Conservation (phyloP, 1,140 invertebrate species). For the Papilio glaucus region DNA sequence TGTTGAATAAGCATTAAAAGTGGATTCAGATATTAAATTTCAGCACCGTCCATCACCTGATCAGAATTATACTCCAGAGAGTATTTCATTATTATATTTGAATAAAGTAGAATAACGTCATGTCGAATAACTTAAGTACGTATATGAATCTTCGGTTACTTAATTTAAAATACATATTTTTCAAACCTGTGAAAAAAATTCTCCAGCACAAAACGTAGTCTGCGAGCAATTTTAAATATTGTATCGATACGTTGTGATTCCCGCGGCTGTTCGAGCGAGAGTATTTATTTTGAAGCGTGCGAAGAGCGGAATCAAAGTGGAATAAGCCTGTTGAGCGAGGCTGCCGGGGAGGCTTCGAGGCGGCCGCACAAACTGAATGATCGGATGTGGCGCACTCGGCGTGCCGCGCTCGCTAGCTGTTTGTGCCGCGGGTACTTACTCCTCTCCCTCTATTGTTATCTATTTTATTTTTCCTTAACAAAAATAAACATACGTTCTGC, state of each 20-base stretch:
- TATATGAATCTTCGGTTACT: background rate
- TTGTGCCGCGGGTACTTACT: background rate
- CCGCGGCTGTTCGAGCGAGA: constrained; percentile 16
- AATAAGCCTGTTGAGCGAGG: constrained; percentile 58
- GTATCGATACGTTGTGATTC: constrained; percentile 20
- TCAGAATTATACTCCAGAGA: too few relatives aligned
- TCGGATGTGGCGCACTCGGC: constrained; percentile 25
- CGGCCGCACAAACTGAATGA: constrained; percentile 62
- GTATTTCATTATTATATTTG: too few relatives aligned
- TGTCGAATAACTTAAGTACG: background rate
- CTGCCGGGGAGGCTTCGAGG: constrained; percentile 39
- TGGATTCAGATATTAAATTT: too few relatives aligned
- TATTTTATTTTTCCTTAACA: constrained; percentile 31
- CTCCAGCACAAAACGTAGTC: background rate
- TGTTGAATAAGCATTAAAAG: too few relatives aligned
- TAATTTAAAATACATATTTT: constrained; percentile 7
- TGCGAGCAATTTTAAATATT: constrained; percentile 7
- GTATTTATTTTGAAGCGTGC: constrained; percentile 41
- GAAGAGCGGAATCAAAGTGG: constrained; percentile 44
- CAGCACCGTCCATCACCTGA: too few relatives aligned
- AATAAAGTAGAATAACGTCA: too few relatives aligned
- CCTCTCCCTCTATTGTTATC: constrained; percentile 24
- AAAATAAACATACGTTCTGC: background rate
- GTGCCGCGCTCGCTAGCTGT: background rate
- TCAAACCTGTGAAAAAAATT: too few relatives aligned